Conservation (phyloP, 2,113 vertebrate genomes). For the Electrona antarctica region DNA sequence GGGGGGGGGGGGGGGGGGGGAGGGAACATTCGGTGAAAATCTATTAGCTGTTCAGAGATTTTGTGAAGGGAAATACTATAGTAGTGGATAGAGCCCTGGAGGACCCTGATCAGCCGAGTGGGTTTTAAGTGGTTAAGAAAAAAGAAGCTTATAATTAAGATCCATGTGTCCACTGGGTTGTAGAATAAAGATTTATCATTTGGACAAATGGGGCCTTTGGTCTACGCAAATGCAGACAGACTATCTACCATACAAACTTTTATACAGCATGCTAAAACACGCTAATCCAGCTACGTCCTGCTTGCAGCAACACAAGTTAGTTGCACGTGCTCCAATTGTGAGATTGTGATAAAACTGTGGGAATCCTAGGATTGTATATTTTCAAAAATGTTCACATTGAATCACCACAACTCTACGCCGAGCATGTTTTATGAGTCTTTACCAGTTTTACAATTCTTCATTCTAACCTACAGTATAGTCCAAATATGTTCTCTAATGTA, state of each 20-base stretch:
- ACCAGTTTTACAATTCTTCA: background rate
- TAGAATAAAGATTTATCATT: slow-evolving; percentile 28
- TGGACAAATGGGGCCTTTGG: slow-evolving; percentile 4
- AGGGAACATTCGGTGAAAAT: too few species aligned
- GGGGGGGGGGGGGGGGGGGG: too few species aligned
- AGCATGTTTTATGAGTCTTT: slow-evolving; percentile 25
- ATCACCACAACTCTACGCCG: slow-evolving; percentile 17
- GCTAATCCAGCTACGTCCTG: slow-evolving; percentile 35
- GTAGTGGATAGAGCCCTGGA: too few species aligned
- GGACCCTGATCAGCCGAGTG: too few species aligned
- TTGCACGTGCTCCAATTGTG: background rate
- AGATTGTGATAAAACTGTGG: background rate
- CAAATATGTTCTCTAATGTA: background rate
- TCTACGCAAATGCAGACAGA: slow-evolving; percentile 1
- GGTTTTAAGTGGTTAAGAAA: background rate
- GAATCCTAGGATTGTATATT: background rate
- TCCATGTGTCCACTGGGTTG: slow-evolving; percentile 26
- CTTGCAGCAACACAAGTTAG: background rate
- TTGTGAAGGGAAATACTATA: too few species aligned
- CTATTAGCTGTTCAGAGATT: too few species aligned
- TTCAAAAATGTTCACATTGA: background rate
- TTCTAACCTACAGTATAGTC: background rate
- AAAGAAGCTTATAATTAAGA: slow-evolving; percentile 32
- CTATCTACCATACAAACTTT: slow-evolving; percentile 46
- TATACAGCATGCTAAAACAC: slow-evolving; percentile 48